Conservation (phyloP, 2,888 invertebrate genomes). For the Chrysolina americana region DNA sequence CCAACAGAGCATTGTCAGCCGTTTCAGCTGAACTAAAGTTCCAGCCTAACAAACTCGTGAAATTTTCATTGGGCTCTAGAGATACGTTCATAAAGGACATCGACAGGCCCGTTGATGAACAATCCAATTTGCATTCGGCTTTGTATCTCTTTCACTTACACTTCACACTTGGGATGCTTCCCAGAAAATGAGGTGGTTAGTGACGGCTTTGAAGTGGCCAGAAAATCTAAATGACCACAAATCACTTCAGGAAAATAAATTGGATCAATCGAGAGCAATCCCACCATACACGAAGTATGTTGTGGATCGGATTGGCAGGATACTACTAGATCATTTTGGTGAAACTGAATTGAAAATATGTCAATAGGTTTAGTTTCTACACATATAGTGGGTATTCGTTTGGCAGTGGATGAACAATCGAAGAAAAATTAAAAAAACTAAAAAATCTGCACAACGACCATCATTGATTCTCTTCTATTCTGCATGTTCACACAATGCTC, state of each 20-base stretch:
- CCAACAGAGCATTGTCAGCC: background rate
- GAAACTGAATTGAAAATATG: too few relatives aligned
- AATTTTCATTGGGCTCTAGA: background rate
- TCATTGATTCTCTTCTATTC: too few relatives aligned
- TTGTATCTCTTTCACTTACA: constrained; percentile 58
- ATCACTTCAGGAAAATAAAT: constrained; percentile 63
- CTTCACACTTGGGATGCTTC: constrained; percentile 61
- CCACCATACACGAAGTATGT: too few relatives aligned
- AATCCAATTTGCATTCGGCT: constrained; percentile 60
- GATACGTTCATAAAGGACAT: background rate
- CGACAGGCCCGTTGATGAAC: constrained; percentile 56
- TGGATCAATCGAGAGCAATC: constrained; percentile 7
- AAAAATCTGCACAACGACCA: too few relatives aligned
- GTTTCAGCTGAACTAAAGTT: background rate
- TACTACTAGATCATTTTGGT: too few relatives aligned
- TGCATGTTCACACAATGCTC: too few relatives aligned
- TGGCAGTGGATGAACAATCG: too few relatives aligned
- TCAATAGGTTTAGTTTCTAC: too few relatives aligned
- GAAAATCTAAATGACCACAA: constrained; percentile 57
- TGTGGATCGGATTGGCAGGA: too few relatives aligned
- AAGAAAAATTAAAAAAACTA: too few relatives aligned
- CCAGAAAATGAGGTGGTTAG: constrained; percentile 62
- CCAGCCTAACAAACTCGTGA: background rate
- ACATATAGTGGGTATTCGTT: too few relatives aligned
- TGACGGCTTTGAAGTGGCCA: constrained; percentile 60